Evolutionary conservation across 2,797 vertebrate species (phyloP).

Genomic region (Amniataba percoides): DNA sequence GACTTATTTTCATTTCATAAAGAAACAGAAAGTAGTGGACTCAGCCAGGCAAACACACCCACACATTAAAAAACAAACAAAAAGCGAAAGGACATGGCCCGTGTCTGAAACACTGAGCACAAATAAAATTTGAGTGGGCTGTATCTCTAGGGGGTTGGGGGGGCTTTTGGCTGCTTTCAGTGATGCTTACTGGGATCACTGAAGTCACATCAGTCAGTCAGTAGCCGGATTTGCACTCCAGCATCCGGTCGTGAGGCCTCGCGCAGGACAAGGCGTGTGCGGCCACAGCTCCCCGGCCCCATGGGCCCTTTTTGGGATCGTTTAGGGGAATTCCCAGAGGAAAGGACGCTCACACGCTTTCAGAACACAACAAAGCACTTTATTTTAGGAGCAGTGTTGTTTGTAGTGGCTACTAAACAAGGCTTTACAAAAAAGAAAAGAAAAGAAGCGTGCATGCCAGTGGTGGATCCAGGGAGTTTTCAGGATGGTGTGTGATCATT

Average conservation of each 20-base stretch:
- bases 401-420: constrained; percentile 25
- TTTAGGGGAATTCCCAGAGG: constrained; percentile 67
- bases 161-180: constrained; percentile 41
- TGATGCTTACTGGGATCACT: constrained; percentile 59
- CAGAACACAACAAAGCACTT: constrained; percentile 57
- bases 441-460: too few relatives aligned
- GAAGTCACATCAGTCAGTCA: constrained; percentile 68
- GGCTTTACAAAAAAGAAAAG: not conserved
- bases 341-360: constrained; percentile 52
- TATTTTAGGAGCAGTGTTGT: constrained; percentile 30
- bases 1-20: not conserved
- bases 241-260: constrained; percentile 75
- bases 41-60: constrained; percentile 16
- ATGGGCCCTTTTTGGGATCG: constrained; percentile 49
- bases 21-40: constrained; percentile 35
- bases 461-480: too few relatives aligned
- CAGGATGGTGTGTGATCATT: too few relatives aligned
- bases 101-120: not conserved
- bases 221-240: constrained; percentile 71
- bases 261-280: constrained; percentile 72
- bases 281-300: constrained; percentile 58
- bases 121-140: constrained; percentile 7
- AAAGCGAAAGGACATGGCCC: constrained; percentile 2
- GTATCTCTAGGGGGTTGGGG: constrained; percentile 42
- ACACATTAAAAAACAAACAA: not conserved